Conservation (phyloP, 1,140 invertebrate genomes). For the Hycleus phaleratus region DNA sequence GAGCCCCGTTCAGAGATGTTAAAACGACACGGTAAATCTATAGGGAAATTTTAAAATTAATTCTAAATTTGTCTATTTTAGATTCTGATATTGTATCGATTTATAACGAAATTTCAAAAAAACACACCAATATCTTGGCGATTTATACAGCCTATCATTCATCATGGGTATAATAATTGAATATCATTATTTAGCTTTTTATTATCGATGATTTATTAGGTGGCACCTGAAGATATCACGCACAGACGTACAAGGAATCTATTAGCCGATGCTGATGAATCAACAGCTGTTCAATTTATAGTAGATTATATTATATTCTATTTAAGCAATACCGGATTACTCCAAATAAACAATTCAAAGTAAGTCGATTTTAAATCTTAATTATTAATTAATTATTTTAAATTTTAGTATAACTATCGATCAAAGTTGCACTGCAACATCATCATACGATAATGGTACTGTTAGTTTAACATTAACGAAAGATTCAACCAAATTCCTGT, state of each 20-base stretch:
- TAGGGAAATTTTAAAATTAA: slow-evolving; percentile 3
- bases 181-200: not conserved
- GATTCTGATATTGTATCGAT: slow-evolving; percentile 31
- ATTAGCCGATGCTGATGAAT: not conserved
- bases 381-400: not conserved
- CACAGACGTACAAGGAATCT: slow-evolving; percentile 8
- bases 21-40: slow-evolving; percentile 42
- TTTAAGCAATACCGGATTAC: not conserved
- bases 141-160: slow-evolving; percentile 35
- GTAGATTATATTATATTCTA: not conserved
- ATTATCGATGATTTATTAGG: slow-evolving; percentile 17
- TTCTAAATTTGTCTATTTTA: slow-evolving; percentile 17
- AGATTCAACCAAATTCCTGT: no score
- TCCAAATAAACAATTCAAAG: not conserved
- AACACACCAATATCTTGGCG: slow-evolving; percentile 31
- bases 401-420: not conserved
- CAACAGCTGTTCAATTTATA: not conserved
- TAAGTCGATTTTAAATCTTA: not conserved
- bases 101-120: slow-evolving; percentile 25
- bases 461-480: no score
- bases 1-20: slow-evolving; percentile 37
- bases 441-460: no score
- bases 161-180: slow-evolving; percentile 36
- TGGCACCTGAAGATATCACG: slow-evolving; percentile 19
- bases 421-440: not conserved